Percentiles rank a stretch among this genome's conserved stretches.
These are phyloP conservation scores for Elaphurus davidianus DNA, from an alignment of 2,113 vertebrate species.

Conservation along the genomic window DNA sequence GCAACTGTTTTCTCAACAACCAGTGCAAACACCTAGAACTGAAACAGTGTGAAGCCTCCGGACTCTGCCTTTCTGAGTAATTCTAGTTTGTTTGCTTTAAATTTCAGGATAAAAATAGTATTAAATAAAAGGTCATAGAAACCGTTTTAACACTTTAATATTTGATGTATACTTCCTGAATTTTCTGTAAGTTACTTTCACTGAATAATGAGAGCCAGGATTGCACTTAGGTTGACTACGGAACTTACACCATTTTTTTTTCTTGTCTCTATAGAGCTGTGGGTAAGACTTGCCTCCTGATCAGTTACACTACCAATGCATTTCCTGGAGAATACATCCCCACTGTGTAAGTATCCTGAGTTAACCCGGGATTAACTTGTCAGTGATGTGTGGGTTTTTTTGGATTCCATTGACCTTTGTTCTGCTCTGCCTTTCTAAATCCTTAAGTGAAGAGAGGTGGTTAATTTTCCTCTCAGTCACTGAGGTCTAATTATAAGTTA, in stretches of 20 bases:
- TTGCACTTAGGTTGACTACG: neutral
- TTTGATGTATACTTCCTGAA: neutral
- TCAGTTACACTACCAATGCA: constrained; percentile 99
- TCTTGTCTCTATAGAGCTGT: constrained; percentile 88
- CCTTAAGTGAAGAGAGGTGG: neutral
- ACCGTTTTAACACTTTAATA: neutral
- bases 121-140: neutral
- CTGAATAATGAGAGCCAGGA: neutral
- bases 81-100: neutral
- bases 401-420: neutral
- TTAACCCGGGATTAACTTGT: neutral
- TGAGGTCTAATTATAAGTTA: neutral
- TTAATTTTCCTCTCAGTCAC: neutral
- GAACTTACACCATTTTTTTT: neutral
- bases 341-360: constrained; percentile 91
- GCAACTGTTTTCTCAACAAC: neutral
- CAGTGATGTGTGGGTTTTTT: neutral
- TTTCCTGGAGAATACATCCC: constrained; percentile 99
- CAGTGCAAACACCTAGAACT: neutral
- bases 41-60: neutral
- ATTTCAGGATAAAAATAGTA: neutral
- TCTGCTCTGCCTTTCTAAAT: neutral
- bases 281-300: constrained; percentile 99
- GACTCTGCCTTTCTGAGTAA: neutral
- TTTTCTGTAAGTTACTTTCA: constrained; percentile 10